Evolutionary conservation across 2,888 invertebrate genomes (phyloP).

Genomic region (Microctonus aethiopoides): DNA sequence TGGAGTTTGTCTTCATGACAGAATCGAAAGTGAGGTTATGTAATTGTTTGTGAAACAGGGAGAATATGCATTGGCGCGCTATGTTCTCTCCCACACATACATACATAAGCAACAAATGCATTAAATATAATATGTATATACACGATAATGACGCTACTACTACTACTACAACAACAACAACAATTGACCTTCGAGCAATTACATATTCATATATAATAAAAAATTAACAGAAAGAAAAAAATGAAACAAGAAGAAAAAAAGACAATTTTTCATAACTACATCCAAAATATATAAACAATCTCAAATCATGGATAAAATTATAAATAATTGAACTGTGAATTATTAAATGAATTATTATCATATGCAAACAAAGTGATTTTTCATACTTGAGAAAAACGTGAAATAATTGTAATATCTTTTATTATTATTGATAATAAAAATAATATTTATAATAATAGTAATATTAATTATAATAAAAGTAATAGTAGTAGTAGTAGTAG

Average conservation of each 20-base stretch:
- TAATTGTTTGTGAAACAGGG: constrained; percentile 43
- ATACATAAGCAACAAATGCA: background rate
- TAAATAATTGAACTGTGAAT: too few relatives aligned
- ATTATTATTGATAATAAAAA: too few relatives aligned
- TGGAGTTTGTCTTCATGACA: constrained; percentile 31
- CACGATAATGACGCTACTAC: background rate
- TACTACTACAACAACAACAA: background rate
- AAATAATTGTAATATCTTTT: too few relatives aligned
- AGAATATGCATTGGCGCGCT: constrained; percentile 22
- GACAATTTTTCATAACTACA: background rate
- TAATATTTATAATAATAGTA: too few relatives aligned
- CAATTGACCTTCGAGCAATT: background rate
- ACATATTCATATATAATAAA: background rate
- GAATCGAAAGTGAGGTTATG: constrained; percentile 48
- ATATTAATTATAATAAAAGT: too few relatives aligned
- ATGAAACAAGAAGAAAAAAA: background rate
- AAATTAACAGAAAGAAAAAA: too few relatives aligned
- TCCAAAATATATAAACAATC: too few relatives aligned
- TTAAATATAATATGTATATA: background rate
- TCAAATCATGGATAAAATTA: too few relatives aligned
- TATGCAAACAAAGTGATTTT: background rate
- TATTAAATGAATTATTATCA: too few relatives aligned
- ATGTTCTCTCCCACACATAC: background rate
- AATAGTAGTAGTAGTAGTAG: background rate
- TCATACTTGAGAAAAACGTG: background rate